Evolutionary conservation across 1,140 invertebrate genomes (phyloP), one percentile per base, ranked within the genome.

Genomic region (Drosophila tsacasi): DNA sequence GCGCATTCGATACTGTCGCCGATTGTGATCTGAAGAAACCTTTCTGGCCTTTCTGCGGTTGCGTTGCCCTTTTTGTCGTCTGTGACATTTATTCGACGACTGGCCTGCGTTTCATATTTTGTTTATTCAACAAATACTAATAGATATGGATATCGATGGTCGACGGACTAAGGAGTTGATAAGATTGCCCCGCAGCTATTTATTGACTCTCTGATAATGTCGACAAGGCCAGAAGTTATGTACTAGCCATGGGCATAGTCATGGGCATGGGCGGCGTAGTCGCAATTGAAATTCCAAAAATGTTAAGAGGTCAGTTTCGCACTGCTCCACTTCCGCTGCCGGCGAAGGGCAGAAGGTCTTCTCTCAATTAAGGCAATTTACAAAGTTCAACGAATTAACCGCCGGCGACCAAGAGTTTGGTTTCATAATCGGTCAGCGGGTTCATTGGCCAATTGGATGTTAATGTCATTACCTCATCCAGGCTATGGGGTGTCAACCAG

Each of bases 1-100:
- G 83, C 86, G 81, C 81, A 87, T 84, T 90, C 76, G 84, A 84
- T 89, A 87, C 80, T 87, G 80, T 89, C 79, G 72, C 77, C 68
- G 85, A 86, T 86, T 89, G 71, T 69, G 78, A 89, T 85, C 85
- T 72, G 50, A 66, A 62, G 67, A 84, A 87, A 87, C 83, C 84
- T 89, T 87, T 87, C 62, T 76, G 71, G 54, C 47, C 60, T 49
- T 49, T 49, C 63, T 79, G 80, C 73, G 80, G 61, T 76, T 69
- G 71, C 50, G 62, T 64, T 61, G 21, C 13, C 40, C 10, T 30
- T 40, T 47, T 30, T 39, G 50, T 83, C 52, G 64, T 49, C 21
- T 66, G 25, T 80, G 72, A 83, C 72, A 83, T 83, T 87, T 87
- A 80, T 89, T 61, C 25, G 49, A 52, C 69, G 68, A 57, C 74